A percentile compares a stretch with the other conserved stretches of the same genome.
These are phyloP conservation scores for Psophia crepitans DNA, from an alignment of 2,113 vertebrate genomes.

Conservation along the genomic window DNA sequence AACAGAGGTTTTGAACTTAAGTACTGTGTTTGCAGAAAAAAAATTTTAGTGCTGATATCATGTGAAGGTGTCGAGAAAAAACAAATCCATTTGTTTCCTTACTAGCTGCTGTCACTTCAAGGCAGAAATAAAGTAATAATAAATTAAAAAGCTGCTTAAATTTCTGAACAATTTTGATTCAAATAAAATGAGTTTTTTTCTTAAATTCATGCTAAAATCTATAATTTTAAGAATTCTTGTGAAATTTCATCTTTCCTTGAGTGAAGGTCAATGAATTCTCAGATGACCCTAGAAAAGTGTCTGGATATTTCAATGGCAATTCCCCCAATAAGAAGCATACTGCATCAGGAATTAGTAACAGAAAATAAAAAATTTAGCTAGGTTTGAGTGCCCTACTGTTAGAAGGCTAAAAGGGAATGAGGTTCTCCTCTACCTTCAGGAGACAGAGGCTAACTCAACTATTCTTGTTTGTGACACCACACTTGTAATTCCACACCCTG, in stretches of 20 bases:
- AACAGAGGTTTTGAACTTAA: not conserved
- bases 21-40: not conserved
- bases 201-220: not conserved
- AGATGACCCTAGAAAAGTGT: not conserved
- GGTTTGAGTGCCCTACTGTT: not conserved
- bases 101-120: not conserved
- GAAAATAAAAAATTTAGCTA: not conserved
- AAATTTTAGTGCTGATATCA: not conserved
- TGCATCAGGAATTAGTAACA: not conserved
- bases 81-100: accelerated
- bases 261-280: not conserved
- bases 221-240: not conserved
- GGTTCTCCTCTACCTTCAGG: not conserved
- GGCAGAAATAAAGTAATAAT: not conserved
- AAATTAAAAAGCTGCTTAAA: not conserved
- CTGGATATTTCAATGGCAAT: not conserved
- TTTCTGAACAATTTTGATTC: not conserved
- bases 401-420: not conserved
- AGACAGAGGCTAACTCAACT: not conserved
- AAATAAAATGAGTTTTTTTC: not conserved
- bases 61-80: not conserved
- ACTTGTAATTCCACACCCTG: not conserved
- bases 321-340: not conserved
- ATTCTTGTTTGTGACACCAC: not conserved
- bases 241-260: not conserved